phyloP scores from a whole-genome alignment of 2,888 invertebrate species.

The Priocnemis perturbator region DNA sequence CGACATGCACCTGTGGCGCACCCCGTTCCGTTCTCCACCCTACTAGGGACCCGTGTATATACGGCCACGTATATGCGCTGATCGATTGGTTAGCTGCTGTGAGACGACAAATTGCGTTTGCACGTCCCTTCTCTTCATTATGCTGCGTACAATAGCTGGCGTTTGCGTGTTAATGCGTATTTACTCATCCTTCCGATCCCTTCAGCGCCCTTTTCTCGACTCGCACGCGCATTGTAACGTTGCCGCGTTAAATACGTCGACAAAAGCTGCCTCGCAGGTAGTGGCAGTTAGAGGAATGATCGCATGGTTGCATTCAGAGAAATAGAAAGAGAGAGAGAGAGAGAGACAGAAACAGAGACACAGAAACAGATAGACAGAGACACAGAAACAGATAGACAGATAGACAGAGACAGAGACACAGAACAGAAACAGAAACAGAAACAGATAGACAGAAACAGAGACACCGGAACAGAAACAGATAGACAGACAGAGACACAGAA shows the following conservation, averaged over 20 bases:
- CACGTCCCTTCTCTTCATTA: constrained; percentile 40
- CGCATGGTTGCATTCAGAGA: too few species aligned
- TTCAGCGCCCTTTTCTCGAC: constrained; percentile 23
- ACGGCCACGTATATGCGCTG: constrained; percentile 35
- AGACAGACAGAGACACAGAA: background rate
- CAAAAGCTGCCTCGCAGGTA: too few species aligned
- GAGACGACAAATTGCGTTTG: constrained; percentile 68
- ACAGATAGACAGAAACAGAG: background rate
- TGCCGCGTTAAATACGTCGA: too few species aligned
- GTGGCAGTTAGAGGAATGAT: too few species aligned
- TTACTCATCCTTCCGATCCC: background rate
- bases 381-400: too few species aligned
- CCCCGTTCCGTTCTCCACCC: constrained; percentile 35
- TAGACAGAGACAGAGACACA: too few species aligned
- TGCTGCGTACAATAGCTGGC: constrained; percentile 7
- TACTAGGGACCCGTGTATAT: constrained; percentile 1
- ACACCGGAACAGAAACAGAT: background rate
- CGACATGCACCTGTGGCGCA: constrained; percentile 59
- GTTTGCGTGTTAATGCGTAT: constrained; percentile 4
- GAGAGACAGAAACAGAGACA: background rate
- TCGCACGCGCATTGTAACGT: constrained; percentile 1
- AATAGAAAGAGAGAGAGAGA: background rate
- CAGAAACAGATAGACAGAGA: too few species aligned
- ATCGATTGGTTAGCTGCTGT: constrained; percentile 68
- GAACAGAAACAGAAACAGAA: background rate